These are phyloP conservation scores for Pollimyrus isidori DNA, from an alignment of 2,113 vertebrate species.

Conservation along the genomic window DNA sequence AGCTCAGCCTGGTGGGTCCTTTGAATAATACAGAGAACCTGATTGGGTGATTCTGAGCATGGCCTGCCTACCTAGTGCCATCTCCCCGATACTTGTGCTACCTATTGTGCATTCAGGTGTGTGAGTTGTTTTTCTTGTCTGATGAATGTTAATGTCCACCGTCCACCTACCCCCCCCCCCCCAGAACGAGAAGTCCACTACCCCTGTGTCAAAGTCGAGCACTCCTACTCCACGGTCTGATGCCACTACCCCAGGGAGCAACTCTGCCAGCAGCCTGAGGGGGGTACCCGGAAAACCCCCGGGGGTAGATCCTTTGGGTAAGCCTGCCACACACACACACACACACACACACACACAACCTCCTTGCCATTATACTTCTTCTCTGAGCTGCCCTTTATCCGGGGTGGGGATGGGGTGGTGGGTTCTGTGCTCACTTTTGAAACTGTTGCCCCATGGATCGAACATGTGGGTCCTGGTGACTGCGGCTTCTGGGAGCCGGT, in stretches of 20 bases:
- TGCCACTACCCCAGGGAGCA: constrained; percentile 73
- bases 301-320: constrained; percentile 72
- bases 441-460: neutral
- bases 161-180: neutral
- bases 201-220: constrained; percentile 76
- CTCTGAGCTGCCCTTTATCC: constrained; percentile 7
- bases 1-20: constrained; percentile 88
- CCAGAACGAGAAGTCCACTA: constrained; percentile 79
- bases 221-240: constrained; percentile 74
- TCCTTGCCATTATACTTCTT: neutral
- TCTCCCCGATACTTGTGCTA: neutral
- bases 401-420: neutral
- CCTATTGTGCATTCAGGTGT: neutral
- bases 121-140: neutral
- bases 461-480: neutral
- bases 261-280: constrained; percentile 67
- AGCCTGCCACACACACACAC: constrained; percentile 33
- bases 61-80: neutral
- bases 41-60: neutral
- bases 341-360: neutral
- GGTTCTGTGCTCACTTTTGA: neutral
- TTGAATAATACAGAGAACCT: neutral
- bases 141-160: neutral
- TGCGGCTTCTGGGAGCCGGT: neutral
- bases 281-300: constrained; percentile 71